Base-by-base conservation (phyloP, 2,888 invertebrate species). In the Sarcophaga caerulescens region DNA sequence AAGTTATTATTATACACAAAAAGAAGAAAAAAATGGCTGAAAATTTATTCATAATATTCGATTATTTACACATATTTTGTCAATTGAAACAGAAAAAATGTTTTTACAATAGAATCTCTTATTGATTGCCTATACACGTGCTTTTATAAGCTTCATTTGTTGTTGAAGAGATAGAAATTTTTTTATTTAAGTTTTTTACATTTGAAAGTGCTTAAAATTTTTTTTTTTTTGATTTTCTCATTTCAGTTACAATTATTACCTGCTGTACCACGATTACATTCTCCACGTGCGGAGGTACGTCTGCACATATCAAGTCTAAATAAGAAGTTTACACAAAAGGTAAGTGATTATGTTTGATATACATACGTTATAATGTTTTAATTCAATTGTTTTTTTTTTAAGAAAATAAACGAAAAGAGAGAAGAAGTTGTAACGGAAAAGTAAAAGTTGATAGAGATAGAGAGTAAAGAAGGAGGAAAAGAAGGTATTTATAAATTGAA, bases 281-380 rank as follows among this genome's bases (percentile, higher is more conserved):
- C 96, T 94, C 97, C 98, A 95, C 96, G 97, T 94, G 97, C 96
- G 95, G 96, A 97, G 95, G 97, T 96, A 95, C 98, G 96, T 95
- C 98, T 96, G 97, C 98, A 98, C 98, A 98, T 98, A 97, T 98
- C 98, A 96, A 98, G 97, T 97, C 98, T 98, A 97, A 89, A 89
- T 83, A 85, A 68, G 69, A 78, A 76, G 69, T 79, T 84, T 75
- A 78, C 82, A 85, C 44, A 52, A 75, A 83, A 74, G 47, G 84
- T 81, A 81, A 84, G 86, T 84, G 66, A 60, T 35, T 8, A 35
- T 35, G 8, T 35, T 35, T 52, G 52, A 1, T 52, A 4, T 14
- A 11, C 6, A 47, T 14, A 52, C 52, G 5, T 52, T 14, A 17
- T 52, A 52, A 52, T 52, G 12, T 52, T 52, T 11, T 60, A 60